Evolutionary conservation across 2,113 vertebrate species (phyloP).

Genomic region (Hypomesus transpacificus): DNA sequence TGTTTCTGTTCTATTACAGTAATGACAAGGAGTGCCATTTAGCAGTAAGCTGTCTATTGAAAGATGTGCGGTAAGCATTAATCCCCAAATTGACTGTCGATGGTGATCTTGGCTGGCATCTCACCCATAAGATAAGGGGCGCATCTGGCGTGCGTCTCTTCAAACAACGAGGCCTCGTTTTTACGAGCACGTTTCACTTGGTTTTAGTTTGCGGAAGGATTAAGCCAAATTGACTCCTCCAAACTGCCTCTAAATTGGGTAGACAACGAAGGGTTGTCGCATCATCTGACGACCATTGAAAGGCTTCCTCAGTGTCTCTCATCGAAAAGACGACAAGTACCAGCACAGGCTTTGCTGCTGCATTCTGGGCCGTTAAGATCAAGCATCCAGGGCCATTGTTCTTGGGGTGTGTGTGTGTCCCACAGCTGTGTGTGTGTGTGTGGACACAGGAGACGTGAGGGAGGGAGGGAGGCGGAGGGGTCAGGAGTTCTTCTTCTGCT

Average conservation of each 20-base stretch:
- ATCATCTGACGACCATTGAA: too few relatives aligned
- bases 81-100: neutral
- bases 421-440: slow-evolving; percentile 5
- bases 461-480: neutral
- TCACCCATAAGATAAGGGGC: neutral
- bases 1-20: neutral
- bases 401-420: neutral
- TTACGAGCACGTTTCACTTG: too few relatives aligned
- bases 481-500: neutral
- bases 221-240: too few relatives aligned
- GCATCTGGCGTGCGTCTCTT: too few relatives aligned
- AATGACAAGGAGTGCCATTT: neutral
- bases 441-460: slow-evolving; percentile 29
- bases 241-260: too few relatives aligned
- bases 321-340: neutral
- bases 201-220: too few relatives aligned
- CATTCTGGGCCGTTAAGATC: too few relatives aligned
- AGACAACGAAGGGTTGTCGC: too few relatives aligned
- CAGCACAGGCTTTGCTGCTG: too few relatives aligned
- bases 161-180: too few relatives aligned
- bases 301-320: too few relatives aligned
- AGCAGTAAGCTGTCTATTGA: slow-evolving; percentile 5
- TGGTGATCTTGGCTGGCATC: neutral
- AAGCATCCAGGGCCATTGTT: too few relatives aligned
- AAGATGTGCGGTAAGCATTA: neutral